phyloP scores from a whole-genome alignment of 1,140 invertebrate genomes.

The Cataglyphis hispanica region DNA sequence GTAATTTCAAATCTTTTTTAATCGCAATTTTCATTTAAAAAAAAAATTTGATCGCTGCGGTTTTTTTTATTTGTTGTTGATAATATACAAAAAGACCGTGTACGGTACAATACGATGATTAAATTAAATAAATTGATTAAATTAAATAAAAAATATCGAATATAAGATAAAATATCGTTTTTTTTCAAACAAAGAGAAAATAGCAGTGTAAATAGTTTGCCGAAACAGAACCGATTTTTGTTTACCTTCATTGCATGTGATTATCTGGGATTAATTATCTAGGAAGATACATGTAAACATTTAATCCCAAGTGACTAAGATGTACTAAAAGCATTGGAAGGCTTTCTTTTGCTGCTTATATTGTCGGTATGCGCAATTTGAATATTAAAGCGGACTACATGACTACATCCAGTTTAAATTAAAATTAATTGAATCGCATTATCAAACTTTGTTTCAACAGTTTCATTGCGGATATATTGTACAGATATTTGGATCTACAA shows the following conservation, averaged over 20 bases:
- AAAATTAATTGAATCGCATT: slow-evolving; percentile 41
- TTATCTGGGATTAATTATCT: slow-evolving; percentile 32
- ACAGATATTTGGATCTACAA: background rate
- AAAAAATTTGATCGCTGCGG: no score
- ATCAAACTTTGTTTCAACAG: slow-evolving; percentile 36
- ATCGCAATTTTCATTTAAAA: background rate
- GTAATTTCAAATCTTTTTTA: background rate
- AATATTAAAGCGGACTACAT: slow-evolving; percentile 25
- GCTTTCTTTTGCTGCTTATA: slow-evolving; percentile 14
- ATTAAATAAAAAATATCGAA: background rate
- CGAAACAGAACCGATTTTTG: background rate
- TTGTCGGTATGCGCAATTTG: background rate
- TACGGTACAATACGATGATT: no score
- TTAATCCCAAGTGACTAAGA: slow-evolving; percentile 36
- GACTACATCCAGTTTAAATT: slow-evolving; percentile 27
- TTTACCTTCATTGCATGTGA: slow-evolving; percentile 14
- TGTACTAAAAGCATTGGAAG: slow-evolving; percentile 19
- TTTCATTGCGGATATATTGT: background rate
- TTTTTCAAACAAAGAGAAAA: background rate
- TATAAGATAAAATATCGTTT: background rate
- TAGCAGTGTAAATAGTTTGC: background rate
- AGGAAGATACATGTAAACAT: slow-evolving; percentile 31
- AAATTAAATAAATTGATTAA: no score
- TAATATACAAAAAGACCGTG: no score
- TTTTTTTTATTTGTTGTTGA: no score